A percentile compares a stretch with the other conserved stretches of the same genome.
phyloP scores from a whole-genome alignment of 2,888 invertebrate genomes.

The Malthinus seriepunctatus region DNA sequence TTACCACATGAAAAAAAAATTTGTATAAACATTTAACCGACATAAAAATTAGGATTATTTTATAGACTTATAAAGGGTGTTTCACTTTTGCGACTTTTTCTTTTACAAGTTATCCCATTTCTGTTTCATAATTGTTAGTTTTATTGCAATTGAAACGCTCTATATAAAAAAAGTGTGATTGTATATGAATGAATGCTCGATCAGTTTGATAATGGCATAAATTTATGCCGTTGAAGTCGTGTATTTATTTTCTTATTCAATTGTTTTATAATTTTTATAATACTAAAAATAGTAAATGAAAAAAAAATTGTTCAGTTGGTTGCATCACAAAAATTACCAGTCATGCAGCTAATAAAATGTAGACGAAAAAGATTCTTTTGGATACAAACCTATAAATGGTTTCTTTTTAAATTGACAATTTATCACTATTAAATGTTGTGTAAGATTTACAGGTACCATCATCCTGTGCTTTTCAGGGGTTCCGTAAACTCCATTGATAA shows the following conservation, averaged over 20 bases:
- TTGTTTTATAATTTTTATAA: slow-evolving; percentile 4
- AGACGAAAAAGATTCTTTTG: neutral
- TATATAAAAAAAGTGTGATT: slow-evolving; percentile 19
- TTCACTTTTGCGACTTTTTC: slow-evolving; percentile 9
- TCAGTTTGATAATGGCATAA: neutral
- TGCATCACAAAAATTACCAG: neutral
- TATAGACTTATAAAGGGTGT: slow-evolving; percentile 16
- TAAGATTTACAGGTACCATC: slow-evolving; percentile 48
- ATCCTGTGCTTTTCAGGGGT: slow-evolving; percentile 45
- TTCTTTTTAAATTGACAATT: slow-evolving; percentile 15
- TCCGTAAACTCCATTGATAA: slow-evolving; percentile 32
- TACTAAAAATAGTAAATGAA: neutral
- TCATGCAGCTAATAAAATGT: neutral
- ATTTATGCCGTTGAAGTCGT: neutral
- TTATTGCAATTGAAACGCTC: slow-evolving; percentile 12
- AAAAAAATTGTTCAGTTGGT: slow-evolving; percentile 2
- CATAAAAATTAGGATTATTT: slow-evolving; percentile 4
- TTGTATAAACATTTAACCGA: slow-evolving; percentile 11
- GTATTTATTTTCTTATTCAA: slow-evolving; percentile 8
- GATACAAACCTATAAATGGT: neutral
- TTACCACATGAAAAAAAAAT: slow-evolving; percentile 31
- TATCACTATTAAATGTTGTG: slow-evolving; percentile 33
- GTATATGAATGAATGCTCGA: slow-evolving; percentile 16
- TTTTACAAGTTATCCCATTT: neutral
- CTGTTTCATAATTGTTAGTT: neutral